Evolutionary conservation across 2,113 vertebrate genomes (phyloP).

Genomic region (Neofelis nebulosa): DNA sequence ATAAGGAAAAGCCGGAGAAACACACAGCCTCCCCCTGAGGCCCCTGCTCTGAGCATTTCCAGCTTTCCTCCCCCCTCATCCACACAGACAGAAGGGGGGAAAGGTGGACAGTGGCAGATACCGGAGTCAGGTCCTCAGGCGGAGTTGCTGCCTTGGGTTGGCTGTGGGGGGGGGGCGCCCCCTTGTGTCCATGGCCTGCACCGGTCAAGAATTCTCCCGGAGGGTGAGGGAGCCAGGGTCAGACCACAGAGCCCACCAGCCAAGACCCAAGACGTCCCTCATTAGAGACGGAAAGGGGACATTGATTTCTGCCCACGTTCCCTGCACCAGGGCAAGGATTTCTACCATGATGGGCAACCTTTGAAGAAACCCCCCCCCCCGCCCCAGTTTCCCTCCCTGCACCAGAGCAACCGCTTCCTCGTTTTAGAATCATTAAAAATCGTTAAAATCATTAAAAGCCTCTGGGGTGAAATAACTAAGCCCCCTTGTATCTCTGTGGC

Average conservation of each 20-base stretch:
- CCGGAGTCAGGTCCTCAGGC: background rate
- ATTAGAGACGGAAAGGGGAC: rapidly evolving
- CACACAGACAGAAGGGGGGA: background rate
- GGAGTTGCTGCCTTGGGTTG: too few relatives aligned
- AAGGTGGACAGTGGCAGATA: too few relatives aligned
- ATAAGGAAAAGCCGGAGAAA: background rate
- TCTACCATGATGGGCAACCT: background rate
- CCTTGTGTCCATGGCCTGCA: background rate
- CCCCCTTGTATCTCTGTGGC: background rate
- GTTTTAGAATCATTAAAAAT: background rate
- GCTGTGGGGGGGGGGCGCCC: background rate
- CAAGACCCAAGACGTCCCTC: too few relatives aligned
- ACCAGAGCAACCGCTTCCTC: too few relatives aligned
- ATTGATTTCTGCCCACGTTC: rapidly evolving
- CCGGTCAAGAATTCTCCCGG: background rate
- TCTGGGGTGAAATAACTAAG: too few relatives aligned
- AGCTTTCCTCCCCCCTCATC: background rate
- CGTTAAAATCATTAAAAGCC: background rate
- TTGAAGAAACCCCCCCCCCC: rapidly evolving
- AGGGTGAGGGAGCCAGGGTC: too few relatives aligned
- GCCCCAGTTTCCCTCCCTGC: background rate
- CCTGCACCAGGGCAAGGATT: background rate
- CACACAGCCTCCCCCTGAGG: background rate
- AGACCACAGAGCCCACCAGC: rapidly evolving
- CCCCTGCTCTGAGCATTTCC: background rate